Evolutionary conservation across 1,140 invertebrate species (phyloP).

Genomic region (Idris sp.): DNA sequence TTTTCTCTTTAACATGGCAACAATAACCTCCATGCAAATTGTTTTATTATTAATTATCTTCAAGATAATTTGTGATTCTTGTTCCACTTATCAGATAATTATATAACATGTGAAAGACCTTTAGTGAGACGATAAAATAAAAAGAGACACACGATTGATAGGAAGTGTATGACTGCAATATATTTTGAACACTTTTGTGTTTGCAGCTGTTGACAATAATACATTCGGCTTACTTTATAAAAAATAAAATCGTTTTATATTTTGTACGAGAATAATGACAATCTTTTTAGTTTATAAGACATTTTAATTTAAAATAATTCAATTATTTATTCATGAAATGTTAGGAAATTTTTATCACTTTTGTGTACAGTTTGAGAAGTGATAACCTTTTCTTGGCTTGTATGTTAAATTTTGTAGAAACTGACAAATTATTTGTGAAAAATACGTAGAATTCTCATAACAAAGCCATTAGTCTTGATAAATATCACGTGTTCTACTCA

Average conservation of each 20-base stretch:
- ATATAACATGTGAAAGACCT: constrained; percentile 37
- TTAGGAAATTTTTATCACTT: too few relatives aligned
- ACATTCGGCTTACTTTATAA: too few relatives aligned
- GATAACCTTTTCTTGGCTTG: too few relatives aligned
- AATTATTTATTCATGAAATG: too few relatives aligned
- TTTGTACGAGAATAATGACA: too few relatives aligned
- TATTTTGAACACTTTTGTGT: constrained; percentile 9
- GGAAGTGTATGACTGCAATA: constrained; percentile 4
- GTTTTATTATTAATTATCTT: constrained; percentile 29
- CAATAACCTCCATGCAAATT: constrained; percentile 1
- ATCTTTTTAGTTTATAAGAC: too few relatives aligned
- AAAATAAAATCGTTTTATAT: too few relatives aligned
- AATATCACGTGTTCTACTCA: constrained; percentile 24
- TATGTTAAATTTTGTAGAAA: not conserved
- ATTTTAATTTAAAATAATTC: too few relatives aligned
- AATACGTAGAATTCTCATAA: constrained; percentile 10
- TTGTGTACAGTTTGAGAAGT: too few relatives aligned
- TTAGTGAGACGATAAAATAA: constrained; percentile 6
- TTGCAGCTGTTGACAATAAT: constrained; percentile 8
- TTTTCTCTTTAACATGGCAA: constrained; percentile 3
- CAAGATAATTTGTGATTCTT: constrained; percentile 17
- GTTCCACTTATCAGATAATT: constrained; percentile 31
- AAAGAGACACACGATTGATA: constrained; percentile 11
- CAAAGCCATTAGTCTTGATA: constrained; percentile 23
- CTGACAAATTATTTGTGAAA: too few relatives aligned